A percentile compares a stretch with the other conserved stretches of the same genome.
These are phyloP conservation scores for Callyntrura sp. DNA, from an alignment of 2,888 invertebrate species.

Conservation along the genomic window DNA sequence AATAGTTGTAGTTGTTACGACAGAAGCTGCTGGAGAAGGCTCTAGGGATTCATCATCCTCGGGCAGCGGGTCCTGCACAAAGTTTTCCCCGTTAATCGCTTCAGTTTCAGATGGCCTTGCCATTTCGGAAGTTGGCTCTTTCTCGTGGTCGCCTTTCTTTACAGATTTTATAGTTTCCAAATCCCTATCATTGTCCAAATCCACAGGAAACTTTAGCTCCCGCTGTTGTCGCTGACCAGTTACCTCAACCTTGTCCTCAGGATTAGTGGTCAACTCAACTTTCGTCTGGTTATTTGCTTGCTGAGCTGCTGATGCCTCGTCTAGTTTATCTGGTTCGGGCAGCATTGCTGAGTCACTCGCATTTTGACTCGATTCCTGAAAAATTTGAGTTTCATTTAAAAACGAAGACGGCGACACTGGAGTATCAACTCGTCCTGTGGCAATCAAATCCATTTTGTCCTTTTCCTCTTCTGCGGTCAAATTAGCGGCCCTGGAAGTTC, in stretches of 20 bases:
- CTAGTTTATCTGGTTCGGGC: not conserved
- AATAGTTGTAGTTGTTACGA: not conserved
- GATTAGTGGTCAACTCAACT: not conserved
- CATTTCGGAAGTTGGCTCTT: not conserved
- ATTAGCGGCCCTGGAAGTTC: constrained; percentile 78
- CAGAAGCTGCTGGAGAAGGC: not conserved
- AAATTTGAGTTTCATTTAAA: not conserved
- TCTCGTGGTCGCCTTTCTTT: constrained; percentile 28
- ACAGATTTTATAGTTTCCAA: not conserved
- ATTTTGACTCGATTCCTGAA: not conserved
- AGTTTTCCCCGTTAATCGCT: constrained; percentile 47
- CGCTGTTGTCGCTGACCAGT: constrained; percentile 56
- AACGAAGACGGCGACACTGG: not conserved
- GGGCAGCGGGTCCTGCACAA: constrained; percentile 66
- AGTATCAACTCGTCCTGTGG: not conserved
- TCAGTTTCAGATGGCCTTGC: not conserved
- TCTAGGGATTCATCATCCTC: constrained; percentile 46
- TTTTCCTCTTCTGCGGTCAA: constrained; percentile 68
- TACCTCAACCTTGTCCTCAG: not conserved
- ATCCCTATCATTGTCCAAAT: not conserved
- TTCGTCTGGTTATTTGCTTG: not conserved
- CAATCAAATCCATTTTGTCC: not conserved
- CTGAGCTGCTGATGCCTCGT: not conserved
- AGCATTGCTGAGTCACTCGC: not conserved
- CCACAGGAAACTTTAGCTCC: constrained; percentile 30